Conservation (phyloP, 2,113 vertebrate species). For the Pitta sordida region DNA sequence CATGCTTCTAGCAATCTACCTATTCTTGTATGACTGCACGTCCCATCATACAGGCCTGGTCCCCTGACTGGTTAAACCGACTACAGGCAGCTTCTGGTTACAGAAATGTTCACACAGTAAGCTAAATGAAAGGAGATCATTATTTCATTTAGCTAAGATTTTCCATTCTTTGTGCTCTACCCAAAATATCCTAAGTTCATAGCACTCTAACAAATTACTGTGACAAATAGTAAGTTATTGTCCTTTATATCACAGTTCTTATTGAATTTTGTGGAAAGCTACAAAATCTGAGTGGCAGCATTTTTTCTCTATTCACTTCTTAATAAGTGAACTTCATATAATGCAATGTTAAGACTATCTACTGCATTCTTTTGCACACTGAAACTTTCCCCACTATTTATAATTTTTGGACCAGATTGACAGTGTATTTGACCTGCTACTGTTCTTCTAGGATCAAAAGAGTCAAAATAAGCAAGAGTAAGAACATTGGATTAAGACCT, state of each 20-base stretch:
- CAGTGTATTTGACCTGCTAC: background rate
- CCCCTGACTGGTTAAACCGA: constrained; percentile 34
- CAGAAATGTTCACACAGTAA: constrained; percentile 7
- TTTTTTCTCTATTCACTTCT: constrained; percentile 37
- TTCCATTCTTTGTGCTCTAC: constrained; percentile 48
- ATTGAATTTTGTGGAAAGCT: constrained; percentile 37
- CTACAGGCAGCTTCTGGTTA: constrained; percentile 25
- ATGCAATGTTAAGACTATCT: constrained; percentile 8
- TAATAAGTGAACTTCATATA: constrained; percentile 50
- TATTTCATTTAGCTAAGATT: constrained; percentile 61
- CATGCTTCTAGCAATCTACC: background rate
- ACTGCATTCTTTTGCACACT: background rate
- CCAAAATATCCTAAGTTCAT: constrained; percentile 64
- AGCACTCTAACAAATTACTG: constrained; percentile 22
- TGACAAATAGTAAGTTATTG: constrained; percentile 46
- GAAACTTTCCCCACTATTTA: background rate
- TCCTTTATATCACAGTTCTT: background rate
- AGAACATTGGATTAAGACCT: background rate
- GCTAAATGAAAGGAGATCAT: constrained; percentile 65
- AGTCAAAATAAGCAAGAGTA: background rate
- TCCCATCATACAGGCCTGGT: background rate
- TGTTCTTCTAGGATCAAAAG: constrained; percentile 29
- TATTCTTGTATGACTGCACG: background rate
- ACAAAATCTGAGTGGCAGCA: background rate
- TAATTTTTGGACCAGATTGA: background rate